These are phyloP conservation scores for Tholera decimalis DNA, from an alignment of 2,888 invertebrate genomes.

Conservation along the genomic window DNA sequence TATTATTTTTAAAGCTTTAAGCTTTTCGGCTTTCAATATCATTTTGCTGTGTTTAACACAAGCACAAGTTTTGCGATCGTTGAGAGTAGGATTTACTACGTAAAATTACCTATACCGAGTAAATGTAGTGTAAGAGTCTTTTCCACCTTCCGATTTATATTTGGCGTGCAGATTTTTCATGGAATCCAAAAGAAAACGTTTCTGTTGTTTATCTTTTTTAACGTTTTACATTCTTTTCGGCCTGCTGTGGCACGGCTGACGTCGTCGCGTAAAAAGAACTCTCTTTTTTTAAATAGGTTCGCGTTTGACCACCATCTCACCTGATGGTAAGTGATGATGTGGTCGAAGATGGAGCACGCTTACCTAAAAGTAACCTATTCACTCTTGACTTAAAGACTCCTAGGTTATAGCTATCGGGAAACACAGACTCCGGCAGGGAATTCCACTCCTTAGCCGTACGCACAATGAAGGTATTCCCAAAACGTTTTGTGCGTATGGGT, in stretches of 20 bases:
- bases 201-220: conserved; percentile 28
- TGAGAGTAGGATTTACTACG: conserved; percentile 36
- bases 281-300: no score
- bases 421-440: no score
- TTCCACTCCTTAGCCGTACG: no score
- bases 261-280: conserved; percentile 38
- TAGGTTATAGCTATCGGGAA: no score
- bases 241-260: conserved; percentile 39
- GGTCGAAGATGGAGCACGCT: no score
- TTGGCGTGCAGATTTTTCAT: conserved; percentile 25
- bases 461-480: no score
- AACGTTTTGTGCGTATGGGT: no score
- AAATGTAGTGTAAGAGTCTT: conserved; percentile 35
- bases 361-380: no score
- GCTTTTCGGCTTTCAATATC: conserved; percentile 34
- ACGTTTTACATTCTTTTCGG: conserved; percentile 35
- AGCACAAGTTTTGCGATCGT: conserved; percentile 34
- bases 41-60: conserved; percentile 44
- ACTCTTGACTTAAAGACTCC: no score
- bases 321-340: no score
- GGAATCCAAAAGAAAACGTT: conserved; percentile 36
- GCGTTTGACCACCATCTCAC: no score
- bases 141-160: conserved; percentile 46
- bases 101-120: conserved; percentile 38
- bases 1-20: conserved; percentile 36